Evolutionary conservation across 2,113 vertebrate species (phyloP).

Genomic region (Uropsilus gracilis): DNA sequence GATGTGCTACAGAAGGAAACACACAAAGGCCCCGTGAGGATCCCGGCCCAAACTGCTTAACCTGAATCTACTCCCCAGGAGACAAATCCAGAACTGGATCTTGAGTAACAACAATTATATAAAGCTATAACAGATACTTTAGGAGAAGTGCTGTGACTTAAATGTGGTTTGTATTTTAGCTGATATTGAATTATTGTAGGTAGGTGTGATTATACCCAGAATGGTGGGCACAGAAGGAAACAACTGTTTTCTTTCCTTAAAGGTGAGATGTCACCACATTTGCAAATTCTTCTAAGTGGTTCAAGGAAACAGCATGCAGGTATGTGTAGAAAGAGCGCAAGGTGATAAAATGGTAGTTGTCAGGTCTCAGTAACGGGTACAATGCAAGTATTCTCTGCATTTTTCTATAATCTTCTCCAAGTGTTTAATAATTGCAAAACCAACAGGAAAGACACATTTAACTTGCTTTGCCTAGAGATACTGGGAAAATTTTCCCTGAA

Average conservation of each 20-base stretch:
- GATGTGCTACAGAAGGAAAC: accelerated
- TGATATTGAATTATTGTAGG: not conserved
- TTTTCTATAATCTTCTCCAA: not conserved
- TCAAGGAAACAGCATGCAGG: not conserved
- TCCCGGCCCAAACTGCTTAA: not conserved
- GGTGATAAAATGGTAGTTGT: not conserved
- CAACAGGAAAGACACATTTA: not conserved
- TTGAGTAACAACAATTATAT: not conserved
- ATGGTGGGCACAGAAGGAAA: not conserved
- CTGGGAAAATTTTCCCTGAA: not conserved
- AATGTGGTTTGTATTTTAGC: not conserved
- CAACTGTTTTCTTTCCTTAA: not conserved
- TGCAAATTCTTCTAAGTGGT: not conserved
- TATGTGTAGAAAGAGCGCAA: accelerated
- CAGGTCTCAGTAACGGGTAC: not conserved
- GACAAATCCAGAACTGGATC: not conserved
- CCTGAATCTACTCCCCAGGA: not conserved
- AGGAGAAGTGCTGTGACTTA: not conserved
- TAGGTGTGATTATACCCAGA: not conserved
- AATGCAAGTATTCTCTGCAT: too few species aligned
- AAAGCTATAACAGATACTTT: not conserved
- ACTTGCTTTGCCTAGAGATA: not conserved
- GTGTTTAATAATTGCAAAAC: not conserved
- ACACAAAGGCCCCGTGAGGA: accelerated
- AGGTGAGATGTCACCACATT: not conserved